Conservation (phyloP, 2,888 invertebrate species). For the Yponomeuta cagnagella region DNA sequence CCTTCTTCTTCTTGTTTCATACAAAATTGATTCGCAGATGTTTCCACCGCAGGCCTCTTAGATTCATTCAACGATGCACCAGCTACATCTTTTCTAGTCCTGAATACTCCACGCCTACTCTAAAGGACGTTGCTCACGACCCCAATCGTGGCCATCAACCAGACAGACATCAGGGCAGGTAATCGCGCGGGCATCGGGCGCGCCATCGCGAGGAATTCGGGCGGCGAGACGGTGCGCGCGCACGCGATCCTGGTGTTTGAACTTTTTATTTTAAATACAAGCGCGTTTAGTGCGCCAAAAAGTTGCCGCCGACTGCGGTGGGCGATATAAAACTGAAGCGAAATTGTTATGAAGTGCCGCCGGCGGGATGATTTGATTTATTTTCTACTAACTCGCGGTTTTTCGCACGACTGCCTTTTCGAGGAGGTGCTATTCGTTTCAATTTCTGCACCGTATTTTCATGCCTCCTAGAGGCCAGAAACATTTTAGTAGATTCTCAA, state of each 20-base stretch:
- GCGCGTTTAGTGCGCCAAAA: neutral
- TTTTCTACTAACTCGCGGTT: neutral
- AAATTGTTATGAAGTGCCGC: neutral
- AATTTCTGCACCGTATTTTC: neutral
- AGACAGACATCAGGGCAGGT: slow-evolving; percentile 17
- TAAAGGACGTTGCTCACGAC: slow-evolving; percentile 27
- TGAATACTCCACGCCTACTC: too few relatives aligned
- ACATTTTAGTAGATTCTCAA: too few relatives aligned
- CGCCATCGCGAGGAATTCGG: slow-evolving; percentile 50
- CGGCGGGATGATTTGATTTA: neutral
- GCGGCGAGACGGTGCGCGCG: slow-evolving; percentile 37
- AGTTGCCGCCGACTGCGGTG: neutral
- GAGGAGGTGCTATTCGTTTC: too few relatives aligned
- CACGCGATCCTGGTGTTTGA: slow-evolving; percentile 23
- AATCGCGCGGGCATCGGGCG: neutral
- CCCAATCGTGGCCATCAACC: slow-evolving; percentile 40
- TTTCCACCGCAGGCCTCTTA: too few relatives aligned
- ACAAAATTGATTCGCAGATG: too few relatives aligned
- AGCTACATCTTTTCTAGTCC: neutral
- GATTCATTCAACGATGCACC: neutral
- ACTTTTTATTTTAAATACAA: neutral
- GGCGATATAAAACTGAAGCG: neutral
- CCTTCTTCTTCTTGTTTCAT: too few relatives aligned
- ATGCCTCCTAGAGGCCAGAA: neutral
- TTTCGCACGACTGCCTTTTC: neutral